These are phyloP conservation scores for Netelia inedita DNA, from an alignment of 2,888 invertebrate genomes.

Conservation along the genomic window DNA sequence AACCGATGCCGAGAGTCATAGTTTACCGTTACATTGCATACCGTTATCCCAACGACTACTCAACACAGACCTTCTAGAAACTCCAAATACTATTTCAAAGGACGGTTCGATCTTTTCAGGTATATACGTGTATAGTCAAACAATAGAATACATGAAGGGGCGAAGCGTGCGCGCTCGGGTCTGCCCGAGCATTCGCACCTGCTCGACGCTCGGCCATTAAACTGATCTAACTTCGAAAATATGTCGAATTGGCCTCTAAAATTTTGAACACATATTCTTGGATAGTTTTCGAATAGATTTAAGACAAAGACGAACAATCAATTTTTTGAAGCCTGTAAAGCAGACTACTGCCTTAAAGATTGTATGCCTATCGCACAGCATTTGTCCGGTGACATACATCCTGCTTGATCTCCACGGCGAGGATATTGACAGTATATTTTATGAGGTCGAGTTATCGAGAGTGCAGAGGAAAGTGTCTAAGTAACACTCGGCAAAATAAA, in stretches of 20 bases:
- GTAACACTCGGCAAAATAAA: background rate
- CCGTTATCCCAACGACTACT: too few relatives aligned
- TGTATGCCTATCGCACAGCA: background rate
- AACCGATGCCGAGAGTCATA: conserved; percentile 37
- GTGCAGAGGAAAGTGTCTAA: background rate
- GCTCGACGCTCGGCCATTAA: conserved; percentile 48
- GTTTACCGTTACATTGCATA: too few relatives aligned
- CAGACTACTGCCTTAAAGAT: too few relatives aligned
- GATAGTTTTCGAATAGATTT: conserved; percentile 48
- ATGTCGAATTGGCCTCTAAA: conserved; percentile 60
- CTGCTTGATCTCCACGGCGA: background rate
- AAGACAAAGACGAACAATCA: background rate
- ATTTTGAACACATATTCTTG: conserved; percentile 65
- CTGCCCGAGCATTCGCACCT: conserved; percentile 56
- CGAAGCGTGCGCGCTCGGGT: conserved; percentile 55
- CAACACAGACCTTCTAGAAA: too few relatives aligned
- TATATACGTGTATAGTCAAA: conserved; percentile 39
- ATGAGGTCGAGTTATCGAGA: conserved; percentile 1
- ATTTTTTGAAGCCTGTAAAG: too few relatives aligned
- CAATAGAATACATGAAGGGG: conserved; percentile 55
- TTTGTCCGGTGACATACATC: background rate
- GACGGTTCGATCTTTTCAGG: conserved; percentile 36
- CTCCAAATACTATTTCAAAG: conserved; percentile 53
- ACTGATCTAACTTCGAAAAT: conserved; percentile 58
- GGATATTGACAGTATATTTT: conserved; percentile 2